phyloP scores from a whole-genome alignment of 2,113 vertebrate genomes.

The Furnarius figulus region DNA sequence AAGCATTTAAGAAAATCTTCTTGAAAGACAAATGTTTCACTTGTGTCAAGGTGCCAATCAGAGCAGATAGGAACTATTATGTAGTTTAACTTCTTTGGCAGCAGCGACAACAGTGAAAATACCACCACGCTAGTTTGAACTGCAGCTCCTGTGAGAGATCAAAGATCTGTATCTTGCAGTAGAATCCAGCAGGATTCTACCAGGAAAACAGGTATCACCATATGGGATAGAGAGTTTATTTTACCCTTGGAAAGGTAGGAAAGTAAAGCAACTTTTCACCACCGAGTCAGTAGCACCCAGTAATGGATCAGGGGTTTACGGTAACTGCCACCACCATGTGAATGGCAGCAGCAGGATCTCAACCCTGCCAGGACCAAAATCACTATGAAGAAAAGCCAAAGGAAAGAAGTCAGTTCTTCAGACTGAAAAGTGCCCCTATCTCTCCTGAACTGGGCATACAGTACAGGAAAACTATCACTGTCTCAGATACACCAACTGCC shows the following conservation, averaged over 20 bases:
- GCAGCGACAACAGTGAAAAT: neutral
- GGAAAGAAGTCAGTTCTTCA: neutral
- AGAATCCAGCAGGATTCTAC: neutral
- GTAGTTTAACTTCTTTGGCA: neutral
- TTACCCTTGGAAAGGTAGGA: neutral
- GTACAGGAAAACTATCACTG: neutral
- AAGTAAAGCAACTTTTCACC: constrained; percentile 7
- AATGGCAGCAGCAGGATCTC: neutral
- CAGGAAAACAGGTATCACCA: neutral
- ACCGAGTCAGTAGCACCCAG: neutral
- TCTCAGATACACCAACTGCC: neutral
- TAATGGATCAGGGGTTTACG: neutral
- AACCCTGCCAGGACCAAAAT: neutral
- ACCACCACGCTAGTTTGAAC: neutral
- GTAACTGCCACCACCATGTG: neutral
- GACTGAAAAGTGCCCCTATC: neutral
- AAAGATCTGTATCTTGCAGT: neutral
- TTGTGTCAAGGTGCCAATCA: neutral
- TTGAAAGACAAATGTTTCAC: neutral
- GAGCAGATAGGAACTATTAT: neutral
- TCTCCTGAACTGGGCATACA: neutral
- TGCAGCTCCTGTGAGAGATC: neutral
- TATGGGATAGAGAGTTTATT: neutral
- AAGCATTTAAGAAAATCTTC: neutral
- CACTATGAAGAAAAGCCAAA: neutral